phyloP scores from a whole-genome alignment of 1,140 invertebrate genomes.

The Diorhabda carinulata region DNA sequence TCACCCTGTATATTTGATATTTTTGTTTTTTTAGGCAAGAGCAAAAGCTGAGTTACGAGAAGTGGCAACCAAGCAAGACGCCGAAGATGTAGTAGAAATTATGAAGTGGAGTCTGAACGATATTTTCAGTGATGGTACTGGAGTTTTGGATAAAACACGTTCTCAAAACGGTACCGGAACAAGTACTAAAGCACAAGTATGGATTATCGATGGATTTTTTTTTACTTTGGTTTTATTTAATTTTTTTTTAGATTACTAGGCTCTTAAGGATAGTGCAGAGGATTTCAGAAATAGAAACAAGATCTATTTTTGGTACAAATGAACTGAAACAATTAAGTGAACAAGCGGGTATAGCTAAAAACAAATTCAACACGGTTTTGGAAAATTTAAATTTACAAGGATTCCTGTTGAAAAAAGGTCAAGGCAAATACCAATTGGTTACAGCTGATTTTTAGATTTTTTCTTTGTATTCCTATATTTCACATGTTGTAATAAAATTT shows the following conservation, averaged over 20 bases:
- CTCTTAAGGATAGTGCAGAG: slow-evolving; percentile 69
- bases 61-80: slow-evolving; percentile 74
- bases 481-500: no score
- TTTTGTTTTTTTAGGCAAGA: slow-evolving; percentile 59
- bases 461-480: not conserved
- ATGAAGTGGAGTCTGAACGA: slow-evolving; percentile 78
- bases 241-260: slow-evolving; percentile 62
- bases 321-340: slow-evolving; percentile 71
- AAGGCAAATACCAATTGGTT: slow-evolving; percentile 69
- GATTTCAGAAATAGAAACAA: slow-evolving; percentile 58
- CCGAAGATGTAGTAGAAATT: slow-evolving; percentile 80
- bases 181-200: slow-evolving; percentile 64
- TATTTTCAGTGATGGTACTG: slow-evolving; percentile 67
- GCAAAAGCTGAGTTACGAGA: slow-evolving; percentile 80
- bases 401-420: slow-evolving; percentile 77
- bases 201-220: slow-evolving; percentile 2
- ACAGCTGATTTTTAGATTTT: slow-evolving; percentile 13
- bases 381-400: slow-evolving; percentile 78
- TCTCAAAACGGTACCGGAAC: slow-evolving; percentile 71
- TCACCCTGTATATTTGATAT: no score
- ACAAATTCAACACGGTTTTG: slow-evolving; percentile 63
- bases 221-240: not conserved
- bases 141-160: slow-evolving; percentile 63
- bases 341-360: slow-evolving; percentile 59
- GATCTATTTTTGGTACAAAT: slow-evolving; percentile 68